Base-by-base conservation (phyloP, 2,113 vertebrate species). In the Gallinago jamesoni region DNA sequence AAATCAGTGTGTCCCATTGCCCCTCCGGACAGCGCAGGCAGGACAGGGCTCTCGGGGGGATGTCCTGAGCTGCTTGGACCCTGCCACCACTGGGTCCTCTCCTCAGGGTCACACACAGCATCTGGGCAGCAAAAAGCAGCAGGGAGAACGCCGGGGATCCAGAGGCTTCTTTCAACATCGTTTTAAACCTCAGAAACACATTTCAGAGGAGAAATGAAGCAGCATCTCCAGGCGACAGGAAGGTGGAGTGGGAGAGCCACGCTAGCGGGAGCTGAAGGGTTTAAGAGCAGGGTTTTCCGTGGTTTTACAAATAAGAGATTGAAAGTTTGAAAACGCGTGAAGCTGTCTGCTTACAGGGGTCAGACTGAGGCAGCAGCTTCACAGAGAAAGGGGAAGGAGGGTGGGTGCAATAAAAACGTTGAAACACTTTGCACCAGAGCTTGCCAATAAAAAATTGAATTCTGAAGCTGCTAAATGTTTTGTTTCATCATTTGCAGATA, bases 191-290 rank as follows among this genome's bases (percentile, higher is more conserved):
- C 56, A 13, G 27, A 48, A 81, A 9, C 30, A 20, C 14, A 3
- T 60, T 66, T 81, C 25, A 39, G 33, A 18, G 5, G 31, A 56
- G 18, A 20, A 86, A 37, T 37, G 35, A 37, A 88, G 95, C 90
- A 96, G 66, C 94, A 89, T 41, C 95, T 78, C 50, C 67, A 12
- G 39, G 48, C 6, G 33, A 14, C 94, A 92, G 95, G 85, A 91
- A 96, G 94, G 93, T 96, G 96, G 96, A 96, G 95, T 66, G 87
- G 87, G 93, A 96, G 96, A 97, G 95, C 96, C 60, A 4, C 3
- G 18, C 6, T 84, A 27, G 89, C 6, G 0, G 50, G 64, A 90
- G 67, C 59, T 4, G 83, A 7, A 17, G 0, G 1, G 6, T 25
- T 75, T 30, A 9, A 24, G 60, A 91, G 62, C 52, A 27, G 74